These are phyloP conservation scores for Calameuta pallipes DNA, from an alignment of 2,888 invertebrate genomes.

Conservation along the genomic window DNA sequence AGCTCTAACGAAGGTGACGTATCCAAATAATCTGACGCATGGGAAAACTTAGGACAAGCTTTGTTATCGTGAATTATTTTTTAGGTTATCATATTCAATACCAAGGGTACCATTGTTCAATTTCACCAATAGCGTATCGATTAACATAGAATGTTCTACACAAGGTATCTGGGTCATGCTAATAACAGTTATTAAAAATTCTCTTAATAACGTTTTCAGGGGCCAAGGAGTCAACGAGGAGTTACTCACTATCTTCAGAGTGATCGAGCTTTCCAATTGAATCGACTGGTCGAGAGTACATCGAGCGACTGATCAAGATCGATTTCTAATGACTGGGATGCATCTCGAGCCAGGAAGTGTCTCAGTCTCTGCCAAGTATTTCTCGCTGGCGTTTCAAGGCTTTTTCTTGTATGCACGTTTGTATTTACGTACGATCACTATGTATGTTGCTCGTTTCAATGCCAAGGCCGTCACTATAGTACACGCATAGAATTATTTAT, in stretches of 20 bases:
- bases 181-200: not conserved
- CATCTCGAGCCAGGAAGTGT: not conserved
- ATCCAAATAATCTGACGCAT: not conserved
- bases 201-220: not conserved
- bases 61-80: not conserved
- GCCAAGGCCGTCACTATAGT: not conserved
- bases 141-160: not conserved
- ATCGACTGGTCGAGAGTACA: not conserved
- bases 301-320: not conserved
- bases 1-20: too few species aligned
- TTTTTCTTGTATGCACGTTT: not conserved
- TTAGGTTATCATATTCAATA: not conserved
- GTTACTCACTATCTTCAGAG: not conserved
- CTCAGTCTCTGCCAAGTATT: slow-evolving; percentile 2
- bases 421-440: not conserved
- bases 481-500: not conserved
- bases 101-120: not conserved
- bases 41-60: not conserved
- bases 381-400: not conserved
- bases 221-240: not conserved
- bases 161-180: not conserved
- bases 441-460: not conserved
- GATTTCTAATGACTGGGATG: not conserved
- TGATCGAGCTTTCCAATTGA: not conserved
- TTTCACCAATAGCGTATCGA: not conserved